These are phyloP conservation scores for Pogonus chalceus DNA, from an alignment of 1,140 invertebrate species.

Conservation along the genomic window DNA sequence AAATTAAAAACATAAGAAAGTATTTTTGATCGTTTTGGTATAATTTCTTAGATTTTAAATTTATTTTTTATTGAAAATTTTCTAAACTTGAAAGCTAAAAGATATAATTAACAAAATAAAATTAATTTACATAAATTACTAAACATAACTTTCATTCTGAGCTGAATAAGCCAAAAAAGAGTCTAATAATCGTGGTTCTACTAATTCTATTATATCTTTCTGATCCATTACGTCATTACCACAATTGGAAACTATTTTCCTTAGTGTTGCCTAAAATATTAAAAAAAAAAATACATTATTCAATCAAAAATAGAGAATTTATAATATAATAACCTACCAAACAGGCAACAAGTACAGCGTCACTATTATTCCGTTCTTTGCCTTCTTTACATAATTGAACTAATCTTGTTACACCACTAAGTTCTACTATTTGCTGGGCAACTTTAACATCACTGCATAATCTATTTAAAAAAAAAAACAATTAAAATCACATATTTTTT, in stretches of 20 bases:
- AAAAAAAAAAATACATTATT: background rate
- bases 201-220: conserved; percentile 47
- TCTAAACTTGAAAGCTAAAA: no score
- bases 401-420: conserved; percentile 66
- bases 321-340: conserved; percentile 48
- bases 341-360: conserved; percentile 62
- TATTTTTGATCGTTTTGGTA: no score
- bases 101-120: background rate
- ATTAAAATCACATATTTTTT: background rate
- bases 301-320: conserved; percentile 10
- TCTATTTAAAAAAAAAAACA: conserved; percentile 36
- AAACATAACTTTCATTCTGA: conserved; percentile 57
- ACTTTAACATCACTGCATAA: conserved; percentile 63
- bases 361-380: conserved; percentile 55
- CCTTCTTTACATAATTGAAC: conserved; percentile 59
- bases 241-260: conserved; percentile 52
- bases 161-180: conserved; percentile 60
- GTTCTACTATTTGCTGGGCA: conserved; percentile 60
- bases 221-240: conserved; percentile 42
- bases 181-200: conserved; percentile 55
- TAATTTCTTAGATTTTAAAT: no score
- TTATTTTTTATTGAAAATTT: no score
- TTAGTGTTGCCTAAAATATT: conserved; percentile 49
- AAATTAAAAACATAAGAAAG: no score
- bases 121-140: conserved; percentile 13